Base-by-base conservation (phyloP, 2,797 vertebrate genomes). In the Acanthopagrus latus region DNA sequence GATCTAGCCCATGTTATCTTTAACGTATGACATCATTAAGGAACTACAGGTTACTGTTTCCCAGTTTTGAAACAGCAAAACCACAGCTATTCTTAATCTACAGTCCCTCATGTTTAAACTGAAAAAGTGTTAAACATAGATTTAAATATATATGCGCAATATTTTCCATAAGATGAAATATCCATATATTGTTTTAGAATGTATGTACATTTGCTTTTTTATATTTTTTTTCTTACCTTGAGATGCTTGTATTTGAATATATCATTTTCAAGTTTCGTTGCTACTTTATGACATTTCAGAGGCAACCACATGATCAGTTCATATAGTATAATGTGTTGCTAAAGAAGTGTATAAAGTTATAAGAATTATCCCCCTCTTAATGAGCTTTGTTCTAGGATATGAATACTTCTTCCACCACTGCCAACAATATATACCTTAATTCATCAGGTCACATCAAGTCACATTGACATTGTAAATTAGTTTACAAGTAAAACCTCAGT, bases 21-120 rank as follows among this genome's bases (percentile, higher is more conserved):
- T 38, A 68, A 54, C 48, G 59, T 60, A 75, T 89, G 71, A 86
- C 64, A 74, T 85, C 60, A 80, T 7, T 8, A n/a, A 72, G 29
- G 43, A 84, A 74, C 47, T 52, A 64, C 20, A 33, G 1, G 13
- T 18, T 33, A 11, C 0, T 25, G 14, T 21, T 25, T 2, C 33
- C 3, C 43, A 8, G 16, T 16, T 68, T n/a, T 43, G 10, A 58
- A 5, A 47, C 4, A 63, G 7, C 12, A 62, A 51, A 68, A 43
- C 5, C 14, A 43, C n/a, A 46, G 3, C 2, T 7, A 29, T 29
- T 41, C 29, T 27, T 3, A 38, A 17, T 54, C 4, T 12, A 25
- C 43, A 62, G n/a, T 25, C 51, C 12, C 21, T 27, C 5, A 43
- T 14, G 38, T 55, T 50, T 43, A 2, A 43, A 62, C 52, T 16